Conservation (phyloP, 2,113 vertebrate genomes). For the Podarcis muralis region DNA sequence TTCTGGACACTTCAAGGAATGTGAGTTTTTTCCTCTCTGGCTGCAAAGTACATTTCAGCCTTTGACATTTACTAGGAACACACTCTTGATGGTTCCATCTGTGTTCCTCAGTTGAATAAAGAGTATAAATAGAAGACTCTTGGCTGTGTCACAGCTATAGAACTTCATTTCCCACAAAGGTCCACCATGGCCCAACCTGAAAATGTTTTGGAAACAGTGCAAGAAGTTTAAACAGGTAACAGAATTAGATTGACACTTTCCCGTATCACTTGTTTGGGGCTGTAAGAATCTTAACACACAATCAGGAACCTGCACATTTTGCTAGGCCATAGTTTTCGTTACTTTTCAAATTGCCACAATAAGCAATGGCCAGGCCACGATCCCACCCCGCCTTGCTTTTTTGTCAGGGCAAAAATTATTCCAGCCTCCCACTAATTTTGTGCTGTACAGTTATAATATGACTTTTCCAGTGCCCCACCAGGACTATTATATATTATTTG, state of each 20-base stretch:
- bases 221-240: background rate
- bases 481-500: conserved; percentile 13
- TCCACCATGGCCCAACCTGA: no score
- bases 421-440: background rate
- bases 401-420: background rate
- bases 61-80: background rate
- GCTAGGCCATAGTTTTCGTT: background rate
- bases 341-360: background rate
- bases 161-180: background rate
- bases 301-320: background rate
- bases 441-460: accelerated
- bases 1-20: background rate
- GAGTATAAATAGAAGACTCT: background rate
- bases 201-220: background rate
- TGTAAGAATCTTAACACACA: background rate
- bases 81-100: background rate
- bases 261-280: no score
- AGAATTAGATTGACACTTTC: background rate
- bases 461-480: background rate
- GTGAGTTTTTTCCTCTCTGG: background rate
- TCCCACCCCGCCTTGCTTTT: background rate
- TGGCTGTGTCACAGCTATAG: background rate
- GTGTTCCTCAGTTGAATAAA: background rate
- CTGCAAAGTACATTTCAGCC: background rate
- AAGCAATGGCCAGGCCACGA: background rate